A percentile compares a stretch with the other conserved stretches of the same genome.
These are phyloP conservation scores for Zaprionus inermis DNA, from an alignment of 1,140 invertebrate species.

Conservation along the genomic window DNA sequence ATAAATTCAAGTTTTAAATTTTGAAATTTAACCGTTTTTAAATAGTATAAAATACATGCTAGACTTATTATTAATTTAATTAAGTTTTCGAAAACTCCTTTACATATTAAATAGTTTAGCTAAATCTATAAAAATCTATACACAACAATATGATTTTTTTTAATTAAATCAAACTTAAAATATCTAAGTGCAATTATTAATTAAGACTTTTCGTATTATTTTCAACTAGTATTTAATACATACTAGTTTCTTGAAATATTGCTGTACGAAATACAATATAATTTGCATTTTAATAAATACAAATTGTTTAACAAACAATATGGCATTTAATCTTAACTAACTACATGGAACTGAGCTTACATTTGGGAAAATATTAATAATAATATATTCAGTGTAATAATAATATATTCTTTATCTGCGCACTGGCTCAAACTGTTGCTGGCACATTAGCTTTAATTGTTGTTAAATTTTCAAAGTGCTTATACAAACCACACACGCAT, in stretches of 20 bases:
- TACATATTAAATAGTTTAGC: not conserved
- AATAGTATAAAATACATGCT: too few relatives aligned
- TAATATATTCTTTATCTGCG: conserved; percentile 25
- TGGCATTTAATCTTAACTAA: not conserved
- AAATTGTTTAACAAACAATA: not conserved
- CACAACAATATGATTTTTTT: too few relatives aligned
- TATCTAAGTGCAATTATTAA: too few relatives aligned
- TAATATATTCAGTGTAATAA: conserved; percentile 22
- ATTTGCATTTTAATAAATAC: not conserved
- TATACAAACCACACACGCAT: conserved; percentile 19
- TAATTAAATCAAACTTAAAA: too few relatives aligned
- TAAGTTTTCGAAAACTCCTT: conserved; percentile 18
- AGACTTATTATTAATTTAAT: too few relatives aligned
- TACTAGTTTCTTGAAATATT: not conserved
- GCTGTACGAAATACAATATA: not conserved
- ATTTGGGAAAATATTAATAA: conserved; percentile 2
- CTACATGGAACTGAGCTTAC: not conserved
- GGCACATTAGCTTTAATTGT: conserved; percentile 27
- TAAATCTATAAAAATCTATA: too few relatives aligned
- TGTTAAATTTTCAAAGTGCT: conserved; percentile 29
- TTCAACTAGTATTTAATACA: not conserved
- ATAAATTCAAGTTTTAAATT: too few relatives aligned
- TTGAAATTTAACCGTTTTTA: too few relatives aligned
- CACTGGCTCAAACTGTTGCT: not conserved
- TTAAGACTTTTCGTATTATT: too few relatives aligned